phyloP scores from a whole-genome alignment of 2,113 vertebrate species.

The Corythornis madagascariensis region DNA sequence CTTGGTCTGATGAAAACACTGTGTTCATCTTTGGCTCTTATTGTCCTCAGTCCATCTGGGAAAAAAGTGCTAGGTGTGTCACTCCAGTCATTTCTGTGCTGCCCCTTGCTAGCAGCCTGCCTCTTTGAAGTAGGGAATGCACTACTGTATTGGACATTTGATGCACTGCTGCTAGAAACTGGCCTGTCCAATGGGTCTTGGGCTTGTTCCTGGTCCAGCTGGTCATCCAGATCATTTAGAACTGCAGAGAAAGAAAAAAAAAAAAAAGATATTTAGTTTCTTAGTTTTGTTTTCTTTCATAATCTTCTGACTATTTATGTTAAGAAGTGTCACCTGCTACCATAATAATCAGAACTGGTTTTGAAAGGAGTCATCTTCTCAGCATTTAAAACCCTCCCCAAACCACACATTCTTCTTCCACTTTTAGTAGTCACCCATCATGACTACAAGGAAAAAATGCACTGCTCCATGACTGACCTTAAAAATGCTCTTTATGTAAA shows the following conservation, averaged over 20 bases:
- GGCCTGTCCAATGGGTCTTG: not conserved
- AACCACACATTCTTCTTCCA: not conserved
- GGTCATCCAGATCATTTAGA: constrained; percentile 79
- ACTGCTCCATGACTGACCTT: not conserved
- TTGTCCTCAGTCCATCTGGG: constrained; percentile 71
- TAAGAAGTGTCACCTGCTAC: not conserved
- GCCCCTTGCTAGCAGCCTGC: not conserved
- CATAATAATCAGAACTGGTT: not conserved
- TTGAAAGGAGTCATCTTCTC: constrained; percentile 5
- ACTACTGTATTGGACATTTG: not conserved
- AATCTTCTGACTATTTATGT: not conserved
- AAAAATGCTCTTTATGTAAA: not conserved
- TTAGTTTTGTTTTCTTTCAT: not conserved
- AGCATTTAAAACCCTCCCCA: not conserved
- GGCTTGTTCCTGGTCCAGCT: constrained; percentile 77
- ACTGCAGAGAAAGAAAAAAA: constrained; percentile 48
- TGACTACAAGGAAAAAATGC: not conserved
- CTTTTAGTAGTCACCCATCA: not conserved
- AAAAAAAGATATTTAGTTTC: not conserved
- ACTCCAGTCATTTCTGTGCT: constrained; percentile 46
- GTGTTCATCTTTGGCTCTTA: constrained; percentile 72
- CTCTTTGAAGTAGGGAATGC: not conserved
- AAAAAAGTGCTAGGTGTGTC: constrained; percentile 64
- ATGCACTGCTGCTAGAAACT: not conserved
- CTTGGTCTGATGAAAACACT: constrained; percentile 74